These are phyloP conservation scores for Tachyglossus aculeatus DNA, from an alignment of 2,797 vertebrate genomes.

Conservation along the genomic window DNA sequence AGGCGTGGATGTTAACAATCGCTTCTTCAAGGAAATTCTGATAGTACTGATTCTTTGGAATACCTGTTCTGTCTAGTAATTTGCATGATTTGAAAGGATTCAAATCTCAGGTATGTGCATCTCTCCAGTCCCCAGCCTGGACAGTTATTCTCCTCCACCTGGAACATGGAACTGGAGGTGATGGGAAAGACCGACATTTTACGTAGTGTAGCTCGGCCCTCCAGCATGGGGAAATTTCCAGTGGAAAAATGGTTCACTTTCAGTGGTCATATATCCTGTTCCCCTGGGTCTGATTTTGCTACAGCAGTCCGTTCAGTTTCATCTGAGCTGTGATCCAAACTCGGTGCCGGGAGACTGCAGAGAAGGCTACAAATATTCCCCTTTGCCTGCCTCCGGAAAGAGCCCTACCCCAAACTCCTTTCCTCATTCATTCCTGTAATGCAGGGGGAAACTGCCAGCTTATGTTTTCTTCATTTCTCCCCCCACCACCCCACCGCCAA, in stretches of 20 bases:
- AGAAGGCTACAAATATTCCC: neutral
- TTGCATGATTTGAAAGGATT: constrained; percentile 56
- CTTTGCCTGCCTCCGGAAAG: neutral
- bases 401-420: neutral
- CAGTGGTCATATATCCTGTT: constrained; percentile 4
- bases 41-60: constrained; percentile 56
- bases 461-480: neutral
- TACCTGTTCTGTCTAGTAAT: constrained; percentile 32
- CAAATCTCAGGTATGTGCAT: constrained; percentile 4
- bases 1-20: constrained; percentile 42
- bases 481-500: too few species aligned
- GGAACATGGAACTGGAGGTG: constrained; percentile 7
- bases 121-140: constrained; percentile 5
- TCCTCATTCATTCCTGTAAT: neutral
- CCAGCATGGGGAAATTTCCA: neutral
- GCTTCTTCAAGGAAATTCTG: constrained; percentile 33
- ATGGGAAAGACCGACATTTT: neutral
- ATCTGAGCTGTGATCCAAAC: neutral
- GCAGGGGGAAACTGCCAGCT: constrained; percentile 5
- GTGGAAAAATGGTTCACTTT: constrained; percentile 13
- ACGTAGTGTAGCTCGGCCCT: neutral
- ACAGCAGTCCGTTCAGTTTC: neutral
- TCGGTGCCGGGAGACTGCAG: neutral
- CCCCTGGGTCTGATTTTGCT: neutral
- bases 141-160: constrained; percentile 33